Base-by-base conservation (phyloP, 2,888 invertebrate genomes). In the Lacanobia wlatinum region DNA sequence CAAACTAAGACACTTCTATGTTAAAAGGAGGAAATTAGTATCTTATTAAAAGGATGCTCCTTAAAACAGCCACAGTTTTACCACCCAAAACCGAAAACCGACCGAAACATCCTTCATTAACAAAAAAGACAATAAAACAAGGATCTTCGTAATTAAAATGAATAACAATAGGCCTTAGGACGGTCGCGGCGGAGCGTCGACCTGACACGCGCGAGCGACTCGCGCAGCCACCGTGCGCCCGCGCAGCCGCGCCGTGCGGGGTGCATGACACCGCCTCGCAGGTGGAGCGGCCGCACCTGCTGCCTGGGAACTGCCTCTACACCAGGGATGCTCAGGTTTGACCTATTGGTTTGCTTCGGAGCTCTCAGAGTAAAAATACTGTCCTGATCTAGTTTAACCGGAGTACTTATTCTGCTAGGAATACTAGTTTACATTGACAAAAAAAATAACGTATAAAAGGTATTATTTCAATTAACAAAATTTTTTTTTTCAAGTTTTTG, bases 171-270 rank as follows among this genome's bases (percentile, higher is more conserved):
- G 77, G 72, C 66, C 67, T 52, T 65, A 74, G 80, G 78, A 80
- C 71, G 72, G 80, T 76, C 77, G 88, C 38, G 58, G 82, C 80
- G 88, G 84, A 91, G 88, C 94, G 92, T 85, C 93, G 94, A 92
- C 92, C 93, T 83, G 82, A 65, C 84, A 92, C 90, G 85, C 85
- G 83, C 83, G 73, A 82, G 74, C 92, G 92, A 92, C 91, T 93
- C 89, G 92, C 91, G 88, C 93, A 91, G 82, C 90, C 88, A 90
- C 90, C 93, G 92, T 92, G 93, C 90, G 89, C 92, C 93, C 12
- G 40, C 40, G 40, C 40, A 40, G 40, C 40, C 40, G 40, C 40
- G 40, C 40, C 40, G 92, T 92, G 93, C 90, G 89, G 92, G 94
- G 94, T 94, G 92, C 93, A 92, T 92, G 93, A 92, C 94, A 90